A percentile compares a stretch with the other conserved stretches of the same genome.
Conservation (phyloP, 2,888 invertebrate species). For the Lepidocyrtoides sp. region DNA sequence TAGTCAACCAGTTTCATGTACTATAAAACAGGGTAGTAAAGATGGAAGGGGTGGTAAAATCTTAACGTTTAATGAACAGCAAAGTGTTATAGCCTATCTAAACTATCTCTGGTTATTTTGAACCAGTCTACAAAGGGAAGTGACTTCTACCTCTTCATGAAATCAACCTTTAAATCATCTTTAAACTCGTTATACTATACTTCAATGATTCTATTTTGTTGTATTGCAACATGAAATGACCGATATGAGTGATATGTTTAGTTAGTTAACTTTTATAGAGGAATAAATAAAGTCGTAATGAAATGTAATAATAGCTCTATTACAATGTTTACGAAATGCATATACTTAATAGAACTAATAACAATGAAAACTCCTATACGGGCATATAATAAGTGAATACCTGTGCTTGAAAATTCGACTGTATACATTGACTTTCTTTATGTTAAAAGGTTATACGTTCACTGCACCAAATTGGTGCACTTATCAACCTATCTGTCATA, state of each 20-base stretch:
- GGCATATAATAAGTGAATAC: neutral
- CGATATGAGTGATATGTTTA: no score
- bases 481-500: no score
- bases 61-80: neutral
- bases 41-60: neutral
- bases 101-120: no score
- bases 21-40: no score
- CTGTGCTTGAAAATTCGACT: no score
- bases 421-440: neutral
- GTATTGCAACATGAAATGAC: neutral
- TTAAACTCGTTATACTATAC: neutral
- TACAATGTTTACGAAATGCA: neutral
- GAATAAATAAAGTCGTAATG: slow-evolving; percentile 8
- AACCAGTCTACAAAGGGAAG: no score
- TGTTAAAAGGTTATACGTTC: neutral
- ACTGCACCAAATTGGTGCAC: neutral
- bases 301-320: neutral
- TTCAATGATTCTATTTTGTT: neutral
- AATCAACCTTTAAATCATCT: no score
- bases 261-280: neutral
- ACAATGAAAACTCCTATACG: neutral
- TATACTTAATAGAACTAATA: neutral
- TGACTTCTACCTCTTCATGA: no score
- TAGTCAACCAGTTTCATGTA: no score
- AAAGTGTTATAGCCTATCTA: no score